Evolutionary conservation across 2,888 invertebrate species (phyloP), one percentile per base, ranked within the genome.

Genomic region (Rosalia funebris): DNA sequence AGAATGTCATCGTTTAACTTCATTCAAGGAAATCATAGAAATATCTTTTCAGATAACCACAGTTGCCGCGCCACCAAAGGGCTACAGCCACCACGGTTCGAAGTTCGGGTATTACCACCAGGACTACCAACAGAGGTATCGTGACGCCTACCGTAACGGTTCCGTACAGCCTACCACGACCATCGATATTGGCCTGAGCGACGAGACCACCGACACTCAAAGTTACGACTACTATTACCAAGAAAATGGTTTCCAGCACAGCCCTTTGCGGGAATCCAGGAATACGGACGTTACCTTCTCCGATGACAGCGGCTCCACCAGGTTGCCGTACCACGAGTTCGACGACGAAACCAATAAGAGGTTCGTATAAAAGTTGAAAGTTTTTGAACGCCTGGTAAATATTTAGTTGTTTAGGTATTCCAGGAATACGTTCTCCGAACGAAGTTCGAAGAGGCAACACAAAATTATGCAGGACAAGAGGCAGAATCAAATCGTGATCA

Each of bases 241-340:
- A 53, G 72, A 75, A 45, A 72, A 74, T 54, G 75, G 73, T 19
- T 75, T 78, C 64, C 75, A 75, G 45, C 71, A 71, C 37, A 71
- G 68, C 42, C 71, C 70, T 0, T 55, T 71, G 17, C 65, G 66
- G 31, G 74, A 75, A 42, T 69, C 71, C 19, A 66, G 68, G 37
- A 71, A 69, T 57, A 70, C 69, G 4, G 74, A 73, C 48, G 71
- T 69, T 59, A 72, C 72, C 19, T 74, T 75, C 57, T 77, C 77
- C 10, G 79, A 79, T 36, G 78, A 77, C 41, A 80, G 79, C 48
- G 79, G 75, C 10, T 75, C 77, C 4, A 73, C 75, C n/a, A 69
- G 77, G 45, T 66, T 77, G 14, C 77, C 77, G 12, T 76, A 77
- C 60, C 75, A 75, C 59, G 75, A 75, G 32, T 72, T 74, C 50